A percentile compares a stretch with the other conserved stretches of the same genome.
Conservation (phyloP, 1,140 invertebrate genomes). For the Drosophila suzukii region DNA sequence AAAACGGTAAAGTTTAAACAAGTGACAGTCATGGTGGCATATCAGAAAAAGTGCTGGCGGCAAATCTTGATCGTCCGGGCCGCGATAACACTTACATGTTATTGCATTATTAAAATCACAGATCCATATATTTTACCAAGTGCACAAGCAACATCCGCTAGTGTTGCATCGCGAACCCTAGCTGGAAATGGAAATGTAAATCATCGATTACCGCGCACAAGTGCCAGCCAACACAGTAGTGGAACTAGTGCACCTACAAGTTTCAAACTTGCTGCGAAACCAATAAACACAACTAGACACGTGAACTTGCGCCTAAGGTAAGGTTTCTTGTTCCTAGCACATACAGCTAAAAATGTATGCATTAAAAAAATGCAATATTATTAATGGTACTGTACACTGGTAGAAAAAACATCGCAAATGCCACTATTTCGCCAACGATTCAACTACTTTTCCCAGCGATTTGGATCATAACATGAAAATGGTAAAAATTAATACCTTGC, state of each 20-base stretch:
- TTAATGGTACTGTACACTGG: too few species aligned
- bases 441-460: too few species aligned
- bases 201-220: conserved; percentile 65
- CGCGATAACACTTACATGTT: conserved; percentile 23
- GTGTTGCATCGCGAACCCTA: conserved; percentile 26
- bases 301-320: conserved; percentile 87
- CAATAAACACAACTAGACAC: conserved; percentile 61
- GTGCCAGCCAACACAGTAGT: conserved; percentile 63
- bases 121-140: conserved; percentile 12
- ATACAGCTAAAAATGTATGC: neutral
- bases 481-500: too few species aligned
- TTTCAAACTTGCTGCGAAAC: conserved; percentile 59
- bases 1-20: conserved; percentile 1
- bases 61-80: conserved; percentile 27
- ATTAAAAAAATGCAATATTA: neutral
- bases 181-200: conserved; percentile 56
- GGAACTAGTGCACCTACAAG: conserved; percentile 86
- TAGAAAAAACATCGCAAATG: too few species aligned
- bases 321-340: conserved; percentile 72
- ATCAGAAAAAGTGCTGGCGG: conserved; percentile 16
- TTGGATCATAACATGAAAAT: too few species aligned
- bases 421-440: too few species aligned
- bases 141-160: conserved; percentile 21
- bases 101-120: conserved; percentile 31
- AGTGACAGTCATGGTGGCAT: conserved; percentile 41